phyloP scores from a whole-genome alignment of 1,140 invertebrate genomes.

The Drosophila burlai region DNA sequence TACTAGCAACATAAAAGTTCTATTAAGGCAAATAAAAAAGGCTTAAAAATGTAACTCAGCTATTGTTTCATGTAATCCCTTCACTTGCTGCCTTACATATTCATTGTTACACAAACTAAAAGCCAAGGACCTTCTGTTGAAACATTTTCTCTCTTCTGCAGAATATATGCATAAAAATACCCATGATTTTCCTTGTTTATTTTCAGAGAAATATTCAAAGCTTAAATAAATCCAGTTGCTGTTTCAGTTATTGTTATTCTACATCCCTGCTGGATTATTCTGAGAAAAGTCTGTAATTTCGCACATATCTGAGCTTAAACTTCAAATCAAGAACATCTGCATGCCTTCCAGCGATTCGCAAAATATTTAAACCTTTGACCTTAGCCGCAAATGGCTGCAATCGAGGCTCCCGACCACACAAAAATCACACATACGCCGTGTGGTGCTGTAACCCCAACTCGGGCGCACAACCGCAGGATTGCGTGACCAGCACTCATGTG shows the following conservation, averaged over 20 bases:
- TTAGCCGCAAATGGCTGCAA: conserved; percentile 11
- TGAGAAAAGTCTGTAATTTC: neutral
- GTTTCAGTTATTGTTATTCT: neutral
- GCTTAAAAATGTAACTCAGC: neutral
- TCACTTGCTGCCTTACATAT: neutral
- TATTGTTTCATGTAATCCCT: neutral
- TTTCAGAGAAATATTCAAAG: neutral
- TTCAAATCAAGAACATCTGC: conserved; percentile 13
- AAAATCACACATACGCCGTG: conserved; percentile 33
- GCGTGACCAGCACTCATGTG: conserved; percentile 67
- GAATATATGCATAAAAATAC: neutral
- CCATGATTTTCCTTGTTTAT: neutral
- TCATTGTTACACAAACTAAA: conserved; percentile 1
- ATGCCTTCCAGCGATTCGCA: neutral
- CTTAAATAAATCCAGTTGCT: neutral
- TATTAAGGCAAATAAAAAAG: too few relatives aligned
- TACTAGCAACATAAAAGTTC: too few relatives aligned
- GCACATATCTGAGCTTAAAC: neutral
- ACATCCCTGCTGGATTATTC: neutral
- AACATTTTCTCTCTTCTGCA: neutral
- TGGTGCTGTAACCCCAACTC: conserved; percentile 2
- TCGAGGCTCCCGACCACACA: conserved; percentile 7
- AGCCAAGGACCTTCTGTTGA: neutral
- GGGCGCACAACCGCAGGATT: conserved; percentile 56
- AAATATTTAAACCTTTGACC: conserved; percentile 9